Conservation (phyloP, 2,797 vertebrate genomes). For the Thripadectes ignobilis region DNA sequence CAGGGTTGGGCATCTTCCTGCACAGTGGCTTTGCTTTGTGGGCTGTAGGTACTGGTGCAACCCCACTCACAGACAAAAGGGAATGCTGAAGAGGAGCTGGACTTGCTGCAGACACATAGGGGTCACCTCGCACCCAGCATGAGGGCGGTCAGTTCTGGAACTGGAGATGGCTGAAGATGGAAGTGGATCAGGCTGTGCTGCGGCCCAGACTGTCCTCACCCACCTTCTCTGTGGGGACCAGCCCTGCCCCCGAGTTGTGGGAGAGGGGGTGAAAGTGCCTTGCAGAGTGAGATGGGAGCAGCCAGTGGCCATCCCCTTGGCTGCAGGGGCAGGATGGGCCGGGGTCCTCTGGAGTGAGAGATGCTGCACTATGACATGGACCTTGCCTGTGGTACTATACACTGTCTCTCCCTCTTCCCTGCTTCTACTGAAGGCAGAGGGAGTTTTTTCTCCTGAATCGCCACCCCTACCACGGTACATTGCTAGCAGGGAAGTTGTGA, state of each 20-base stretch:
- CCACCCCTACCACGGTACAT: neutral
- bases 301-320: neutral
- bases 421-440: neutral
- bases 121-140: neutral
- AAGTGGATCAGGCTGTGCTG: neutral
- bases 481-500: neutral
- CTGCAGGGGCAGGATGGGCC: neutral
- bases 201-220: neutral
- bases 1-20: neutral
- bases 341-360: fast-evolving
- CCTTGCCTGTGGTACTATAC: neutral
- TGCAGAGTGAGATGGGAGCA: neutral
- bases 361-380: neutral
- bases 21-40: neutral
- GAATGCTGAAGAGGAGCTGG: neutral
- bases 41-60: neutral
- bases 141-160: neutral
- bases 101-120: fast-evolving
- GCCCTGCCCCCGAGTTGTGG: fast-evolving
- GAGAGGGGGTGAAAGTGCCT: conserved; percentile 47
- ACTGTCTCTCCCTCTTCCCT: neutral
- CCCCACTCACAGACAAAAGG: neutral
- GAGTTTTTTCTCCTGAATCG: neutral
- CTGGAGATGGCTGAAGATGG: neutral
- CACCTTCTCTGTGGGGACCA: neutral